phyloP scores from a whole-genome alignment of 2,113 vertebrate species.

The Suncus etruscus region DNA sequence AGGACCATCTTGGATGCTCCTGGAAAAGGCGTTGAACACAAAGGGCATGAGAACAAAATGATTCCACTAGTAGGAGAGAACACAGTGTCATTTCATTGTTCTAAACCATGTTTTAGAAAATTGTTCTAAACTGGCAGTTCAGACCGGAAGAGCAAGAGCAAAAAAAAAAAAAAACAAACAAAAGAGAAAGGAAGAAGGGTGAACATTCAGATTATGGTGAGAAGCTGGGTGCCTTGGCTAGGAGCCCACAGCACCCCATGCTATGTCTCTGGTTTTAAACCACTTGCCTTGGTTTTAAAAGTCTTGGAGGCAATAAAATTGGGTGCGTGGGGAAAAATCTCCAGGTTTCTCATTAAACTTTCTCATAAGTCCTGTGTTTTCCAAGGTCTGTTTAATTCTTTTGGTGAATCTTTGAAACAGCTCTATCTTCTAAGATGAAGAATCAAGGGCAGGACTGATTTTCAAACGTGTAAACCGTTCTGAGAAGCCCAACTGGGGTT shows the following conservation, averaged over 20 bases:
- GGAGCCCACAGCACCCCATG: rapidly evolving
- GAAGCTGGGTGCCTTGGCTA: too few relatives aligned
- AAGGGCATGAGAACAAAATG: neutral
- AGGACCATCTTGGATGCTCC: neutral
- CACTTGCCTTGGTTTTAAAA: neutral
- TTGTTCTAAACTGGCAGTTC: neutral
- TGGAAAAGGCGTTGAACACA: neutral
- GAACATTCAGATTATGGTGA: neutral
- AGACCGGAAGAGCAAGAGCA: neutral
- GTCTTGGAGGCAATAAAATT: neutral
- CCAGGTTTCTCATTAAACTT: neutral
- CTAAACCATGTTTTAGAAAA: constrained; percentile 11
- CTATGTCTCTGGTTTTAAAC: neutral
- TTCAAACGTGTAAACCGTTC: neutral
- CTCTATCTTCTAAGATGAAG: constrained; percentile 3
- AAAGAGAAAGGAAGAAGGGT: neutral
- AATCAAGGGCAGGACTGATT: neutral
- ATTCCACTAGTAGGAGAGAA: neutral
- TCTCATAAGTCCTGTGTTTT: neutral
- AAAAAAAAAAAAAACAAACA: too few relatives aligned
- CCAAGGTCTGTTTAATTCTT: neutral
- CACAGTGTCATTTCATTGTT: neutral
- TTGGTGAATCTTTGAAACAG: constrained; percentile 13
- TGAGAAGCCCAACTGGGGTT: neutral
- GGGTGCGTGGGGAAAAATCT: neutral